Conservation (phyloP, 2,797 vertebrate genomes). For the Limosa lapponica region DNA sequence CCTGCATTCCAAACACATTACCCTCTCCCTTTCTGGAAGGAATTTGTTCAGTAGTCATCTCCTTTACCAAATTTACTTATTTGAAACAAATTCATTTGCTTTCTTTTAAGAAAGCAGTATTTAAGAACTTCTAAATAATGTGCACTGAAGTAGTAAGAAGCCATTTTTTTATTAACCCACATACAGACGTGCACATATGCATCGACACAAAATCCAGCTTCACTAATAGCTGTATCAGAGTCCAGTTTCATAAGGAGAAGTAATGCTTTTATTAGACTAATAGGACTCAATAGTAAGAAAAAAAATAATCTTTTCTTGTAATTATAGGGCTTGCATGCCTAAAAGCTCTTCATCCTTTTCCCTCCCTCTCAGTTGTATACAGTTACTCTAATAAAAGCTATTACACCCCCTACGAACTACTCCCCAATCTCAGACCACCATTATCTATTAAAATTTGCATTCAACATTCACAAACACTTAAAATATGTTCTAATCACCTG, state of each 20-base stretch:
- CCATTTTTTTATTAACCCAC: neutral
- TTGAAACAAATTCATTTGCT: neutral
- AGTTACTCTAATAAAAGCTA: neutral
- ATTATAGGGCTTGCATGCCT: neutral
- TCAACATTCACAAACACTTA: neutral
- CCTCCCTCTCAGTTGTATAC: neutral
- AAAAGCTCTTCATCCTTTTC: neutral
- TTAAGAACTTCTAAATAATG: neutral
- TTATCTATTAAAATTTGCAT: neutral
- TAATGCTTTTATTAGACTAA: constrained; percentile 14
- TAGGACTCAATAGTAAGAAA: neutral
- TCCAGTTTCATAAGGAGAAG: neutral
- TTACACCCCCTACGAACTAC: neutral
- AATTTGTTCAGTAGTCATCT: neutral
- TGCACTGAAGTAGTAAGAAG: neutral
- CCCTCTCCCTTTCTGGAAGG: neutral
- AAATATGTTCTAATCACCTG: neutral
- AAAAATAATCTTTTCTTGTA: neutral
- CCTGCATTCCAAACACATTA: neutral
- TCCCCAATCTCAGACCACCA: neutral
- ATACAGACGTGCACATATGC: neutral
- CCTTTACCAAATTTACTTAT: neutral
- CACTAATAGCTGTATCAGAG: neutral
- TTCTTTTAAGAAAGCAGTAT: neutral
- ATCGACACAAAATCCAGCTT: neutral